Evolutionary conservation across 2,888 invertebrate species (phyloP).

Genomic region (Stomorhina lunata): DNA sequence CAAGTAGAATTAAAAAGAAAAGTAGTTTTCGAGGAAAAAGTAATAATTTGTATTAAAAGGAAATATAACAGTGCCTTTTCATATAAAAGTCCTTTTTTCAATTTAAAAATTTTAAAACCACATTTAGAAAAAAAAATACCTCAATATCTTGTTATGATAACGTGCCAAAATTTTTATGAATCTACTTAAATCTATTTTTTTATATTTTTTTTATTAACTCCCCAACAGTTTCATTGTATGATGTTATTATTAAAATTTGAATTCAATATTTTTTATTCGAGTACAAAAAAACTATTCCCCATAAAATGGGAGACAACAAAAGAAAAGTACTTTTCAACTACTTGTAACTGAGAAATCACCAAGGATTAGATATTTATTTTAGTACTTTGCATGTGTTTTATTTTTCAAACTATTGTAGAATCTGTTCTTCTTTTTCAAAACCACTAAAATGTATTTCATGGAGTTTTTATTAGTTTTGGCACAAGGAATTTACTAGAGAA

Average conservation of each 20-base stretch:
- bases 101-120: too few relatives aligned
- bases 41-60: too few relatives aligned
- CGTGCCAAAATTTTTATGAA: not conserved
- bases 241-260: not conserved
- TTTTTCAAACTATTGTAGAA: not conserved
- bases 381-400: not conserved
- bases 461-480: slow-evolving; percentile 17
- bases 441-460: not conserved
- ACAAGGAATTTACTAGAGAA: not conserved
- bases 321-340: not conserved
- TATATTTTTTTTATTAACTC: not conserved
- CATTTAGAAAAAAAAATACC: too few relatives aligned
- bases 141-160: too few relatives aligned
- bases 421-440: not conserved
- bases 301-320: not conserved
- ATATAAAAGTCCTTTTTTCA: too few relatives aligned
- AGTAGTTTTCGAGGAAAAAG: too few relatives aligned
- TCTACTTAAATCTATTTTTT: not conserved
- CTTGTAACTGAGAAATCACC: not conserved
- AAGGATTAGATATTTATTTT: slow-evolving; percentile 17
- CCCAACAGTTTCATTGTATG: slow-evolving; percentile 6
- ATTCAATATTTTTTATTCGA: not conserved
- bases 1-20: too few relatives aligned
- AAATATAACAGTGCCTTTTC: too few relatives aligned
- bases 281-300: not conserved